Evolutionary conservation across 2,888 invertebrate species (phyloP).

Genomic region (Ferrisia virgata): DNA sequence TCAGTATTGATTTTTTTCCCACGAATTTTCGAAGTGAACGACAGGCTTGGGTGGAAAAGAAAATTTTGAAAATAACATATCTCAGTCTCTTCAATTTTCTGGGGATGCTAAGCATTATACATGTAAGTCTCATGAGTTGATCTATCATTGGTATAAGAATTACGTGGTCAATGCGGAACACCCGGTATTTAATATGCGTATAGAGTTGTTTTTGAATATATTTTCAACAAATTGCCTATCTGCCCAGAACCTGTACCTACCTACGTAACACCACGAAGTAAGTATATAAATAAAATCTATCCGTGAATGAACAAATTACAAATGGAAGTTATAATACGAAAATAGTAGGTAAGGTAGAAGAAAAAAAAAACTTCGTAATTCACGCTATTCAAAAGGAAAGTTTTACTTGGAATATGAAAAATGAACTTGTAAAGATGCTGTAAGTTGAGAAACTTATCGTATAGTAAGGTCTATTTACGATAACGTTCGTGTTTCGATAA

Average conservation of each 20-base stretch:
- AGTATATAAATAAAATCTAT: background rate
- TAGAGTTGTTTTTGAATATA: no score
- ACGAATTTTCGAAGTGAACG: no score
- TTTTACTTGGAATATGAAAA: conserved; percentile 1
- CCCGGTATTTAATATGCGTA: no score
- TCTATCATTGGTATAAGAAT: no score
- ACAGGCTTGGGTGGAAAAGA: no score
- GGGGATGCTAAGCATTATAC: no score
- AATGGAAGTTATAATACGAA: background rate
- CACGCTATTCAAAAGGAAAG: background rate
- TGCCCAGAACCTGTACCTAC: background rate
- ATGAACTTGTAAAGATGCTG: background rate
- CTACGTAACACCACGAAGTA: background rate
- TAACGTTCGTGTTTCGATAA: background rate
- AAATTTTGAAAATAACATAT: no score
- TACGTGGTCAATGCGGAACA: no score
- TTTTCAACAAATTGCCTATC: background rate
- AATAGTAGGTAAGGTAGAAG: no score
- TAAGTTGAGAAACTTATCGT: background rate
- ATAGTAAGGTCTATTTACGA: background rate
- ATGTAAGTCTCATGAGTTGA: no score
- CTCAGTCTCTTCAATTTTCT: no score
- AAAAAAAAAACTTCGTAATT: background rate
- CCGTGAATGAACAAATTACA: background rate
- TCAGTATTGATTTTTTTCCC: no score